Base-by-base conservation (phyloP, 1,140 invertebrate species). In the Steinernema khuongi region DNA sequence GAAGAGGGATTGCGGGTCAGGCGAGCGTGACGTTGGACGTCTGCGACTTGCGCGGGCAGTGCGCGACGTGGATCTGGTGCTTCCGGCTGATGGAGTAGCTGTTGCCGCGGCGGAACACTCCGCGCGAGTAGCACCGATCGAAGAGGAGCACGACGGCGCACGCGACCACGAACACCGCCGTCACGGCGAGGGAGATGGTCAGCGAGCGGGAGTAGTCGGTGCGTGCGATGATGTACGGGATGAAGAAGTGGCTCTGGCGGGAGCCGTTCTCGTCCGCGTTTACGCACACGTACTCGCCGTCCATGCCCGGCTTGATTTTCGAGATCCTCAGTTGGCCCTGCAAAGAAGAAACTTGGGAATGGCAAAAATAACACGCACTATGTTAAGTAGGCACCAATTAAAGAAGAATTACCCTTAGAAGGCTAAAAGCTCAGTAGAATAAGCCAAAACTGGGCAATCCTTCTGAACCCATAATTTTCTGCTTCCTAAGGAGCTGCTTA, bases 221-320 rank as follows among this genome's bases (percentile, higher is more conserved):
- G 11, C 50, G 11, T 4, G 50, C 50, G 50, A 60, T 60, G 50
- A 60, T 60, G 50, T 60, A 60, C 2, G 50, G 50, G 19, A 60
- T 60, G 22, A 60, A 60, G 22, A 60, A 60, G 50, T 60, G 50
- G 19, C 50, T 60, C 11, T 22, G 50, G 26, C 50, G 50, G 4
- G n/a, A n/a, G n/a, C 26, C 50, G 7, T 60, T 26, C 22, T 60
- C 50, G 7, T 14, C 50, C 11, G 19, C 22, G 50, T 26, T 60
- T 7, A 60, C 50, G 50, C 50, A 60, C 14, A 60, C 26, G 50
- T 60, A 60, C 50, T 60, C 50, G 50, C 50, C 50, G 50, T 60
- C 50, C 50, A 60, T 60, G 11, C 50, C 50, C 2, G 50, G 50
- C 26, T 60, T 60, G 50, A 60, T 60, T 26, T 60, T 60, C 22